Evolutionary conservation across 2,113 vertebrate genomes (phyloP).

Genomic region (Tretioscincus oriximinensis): DNA sequence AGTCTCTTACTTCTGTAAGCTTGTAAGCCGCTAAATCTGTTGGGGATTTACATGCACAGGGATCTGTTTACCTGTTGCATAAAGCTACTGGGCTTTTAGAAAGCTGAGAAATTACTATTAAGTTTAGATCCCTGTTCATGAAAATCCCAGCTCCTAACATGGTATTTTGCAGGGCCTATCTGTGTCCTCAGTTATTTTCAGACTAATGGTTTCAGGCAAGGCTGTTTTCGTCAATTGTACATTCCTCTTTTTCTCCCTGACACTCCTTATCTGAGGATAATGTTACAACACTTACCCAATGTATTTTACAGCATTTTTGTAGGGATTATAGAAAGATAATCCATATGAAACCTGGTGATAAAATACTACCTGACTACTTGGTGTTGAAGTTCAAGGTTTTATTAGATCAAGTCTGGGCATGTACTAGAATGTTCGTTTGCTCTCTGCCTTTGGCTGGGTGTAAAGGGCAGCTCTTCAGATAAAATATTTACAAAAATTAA

Average conservation of each 20-base stretch:
- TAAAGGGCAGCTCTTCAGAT: not conserved
- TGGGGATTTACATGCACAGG: not conserved
- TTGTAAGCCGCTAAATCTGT: slow-evolving; percentile 7
- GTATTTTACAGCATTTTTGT: not conserved
- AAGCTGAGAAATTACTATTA: not conserved
- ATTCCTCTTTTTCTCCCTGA: not conserved
- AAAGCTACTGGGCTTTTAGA: slow-evolving; percentile 19
- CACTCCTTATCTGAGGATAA: no score
- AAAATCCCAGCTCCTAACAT: not conserved
- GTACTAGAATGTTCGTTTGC: not conserved
- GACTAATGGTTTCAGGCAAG: not conserved
- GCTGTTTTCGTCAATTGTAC: not conserved
- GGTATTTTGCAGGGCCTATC: not conserved
- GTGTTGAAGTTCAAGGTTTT: not conserved
- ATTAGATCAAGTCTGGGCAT: not conserved
- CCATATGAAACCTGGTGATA: not conserved
- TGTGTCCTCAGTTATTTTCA: not conserved
- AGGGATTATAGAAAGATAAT: not conserved
- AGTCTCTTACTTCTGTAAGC: not conserved
- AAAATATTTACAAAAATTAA: not conserved
- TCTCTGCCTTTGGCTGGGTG: not conserved
- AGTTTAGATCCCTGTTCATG: not conserved
- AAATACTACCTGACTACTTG: not conserved
- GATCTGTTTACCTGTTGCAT: slow-evolving; percentile 19
- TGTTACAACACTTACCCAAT: not conserved